These are phyloP conservation scores for Apeira syringaria DNA, from an alignment of 2,888 invertebrate genomes.

Conservation along the genomic window DNA sequence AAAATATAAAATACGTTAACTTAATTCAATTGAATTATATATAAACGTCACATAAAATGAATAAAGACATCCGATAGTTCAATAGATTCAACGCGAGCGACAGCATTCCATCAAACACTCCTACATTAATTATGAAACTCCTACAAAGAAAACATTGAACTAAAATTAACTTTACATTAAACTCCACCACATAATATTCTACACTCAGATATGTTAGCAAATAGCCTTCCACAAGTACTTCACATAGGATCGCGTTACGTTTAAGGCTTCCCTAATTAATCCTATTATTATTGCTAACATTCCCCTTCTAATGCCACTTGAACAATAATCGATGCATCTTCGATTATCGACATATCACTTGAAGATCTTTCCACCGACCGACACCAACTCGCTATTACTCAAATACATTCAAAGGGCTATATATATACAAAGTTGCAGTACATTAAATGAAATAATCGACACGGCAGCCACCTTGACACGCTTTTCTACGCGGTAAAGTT, in stretches of 20 bases:
- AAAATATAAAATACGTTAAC: constrained; percentile 12
- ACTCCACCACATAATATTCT: constrained; percentile 57
- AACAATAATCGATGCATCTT: constrained; percentile 36
- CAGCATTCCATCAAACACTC: constrained; percentile 68
- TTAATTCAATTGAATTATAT: constrained; percentile 22
- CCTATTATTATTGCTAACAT: constrained; percentile 71
- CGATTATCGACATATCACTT: constrained; percentile 30
- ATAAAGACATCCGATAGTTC: neutral
- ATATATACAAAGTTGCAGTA: constrained; percentile 42
- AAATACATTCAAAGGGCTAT: constrained; percentile 42
- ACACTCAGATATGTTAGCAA: constrained; percentile 77
- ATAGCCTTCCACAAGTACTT: constrained; percentile 43
- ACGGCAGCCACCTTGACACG: constrained; percentile 47
- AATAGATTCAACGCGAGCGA: constrained; percentile 37
- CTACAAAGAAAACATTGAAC: constrained; percentile 78
- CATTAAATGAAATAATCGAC: constrained; percentile 41
- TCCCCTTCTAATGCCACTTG: constrained; percentile 53
- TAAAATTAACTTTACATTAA: constrained; percentile 72
- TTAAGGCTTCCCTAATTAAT: constrained; percentile 64
- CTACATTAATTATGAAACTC: constrained; percentile 70
- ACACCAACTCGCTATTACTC: constrained; percentile 18
- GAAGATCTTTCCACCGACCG: constrained; percentile 13
- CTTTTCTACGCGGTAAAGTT: constrained; percentile 19
- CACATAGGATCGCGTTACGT: constrained; percentile 49
- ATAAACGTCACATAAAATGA: constrained; percentile 5